Evolutionary conservation across 2,888 invertebrate species (phyloP).

Genomic region (Drosophila mulleri): DNA sequence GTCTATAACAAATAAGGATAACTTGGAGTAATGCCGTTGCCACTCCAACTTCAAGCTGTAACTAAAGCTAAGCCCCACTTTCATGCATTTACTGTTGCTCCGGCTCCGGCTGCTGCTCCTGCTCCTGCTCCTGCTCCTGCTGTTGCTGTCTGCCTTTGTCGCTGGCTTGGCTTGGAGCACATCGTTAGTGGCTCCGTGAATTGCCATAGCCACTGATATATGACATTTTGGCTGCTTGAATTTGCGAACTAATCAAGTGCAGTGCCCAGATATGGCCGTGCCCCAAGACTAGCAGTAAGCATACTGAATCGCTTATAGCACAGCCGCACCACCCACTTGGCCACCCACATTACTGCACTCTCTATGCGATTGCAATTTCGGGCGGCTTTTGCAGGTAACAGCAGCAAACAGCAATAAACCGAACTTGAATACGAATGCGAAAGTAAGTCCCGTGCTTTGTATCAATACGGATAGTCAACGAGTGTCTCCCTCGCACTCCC

Average conservation of each 20-base stretch:
- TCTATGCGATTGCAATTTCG: conserved; percentile 48
- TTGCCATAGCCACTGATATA: conserved; percentile 17
- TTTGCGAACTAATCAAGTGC: conserved; percentile 68
- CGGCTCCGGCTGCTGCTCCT: background rate
- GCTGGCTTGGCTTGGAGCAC: background rate
- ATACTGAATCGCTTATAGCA: background rate
- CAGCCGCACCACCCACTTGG: background rate
- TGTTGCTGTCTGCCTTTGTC: background rate
- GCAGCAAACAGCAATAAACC: conserved; percentile 51
- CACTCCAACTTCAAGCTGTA: background rate
- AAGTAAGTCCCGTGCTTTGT: conserved; percentile 41
- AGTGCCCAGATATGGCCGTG: conserved; percentile 44
- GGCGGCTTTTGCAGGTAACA: conserved; percentile 30
- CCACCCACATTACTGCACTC: conserved; percentile 17
- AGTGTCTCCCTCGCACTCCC: too few relatives aligned
- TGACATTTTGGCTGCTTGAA: conserved; percentile 57
- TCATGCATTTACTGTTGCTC: background rate
- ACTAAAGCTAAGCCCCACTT: background rate
- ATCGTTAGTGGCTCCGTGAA: conserved; percentile 5
- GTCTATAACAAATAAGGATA: background rate
- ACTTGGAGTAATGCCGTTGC: background rate
- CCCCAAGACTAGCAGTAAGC: conserved; percentile 13
- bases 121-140: background rate
- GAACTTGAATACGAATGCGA: conserved; percentile 31
- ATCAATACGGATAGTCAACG: conserved; percentile 13